Conservation (phyloP, 2,888 invertebrate genomes). For the Vandiemenella viatica region DNA sequence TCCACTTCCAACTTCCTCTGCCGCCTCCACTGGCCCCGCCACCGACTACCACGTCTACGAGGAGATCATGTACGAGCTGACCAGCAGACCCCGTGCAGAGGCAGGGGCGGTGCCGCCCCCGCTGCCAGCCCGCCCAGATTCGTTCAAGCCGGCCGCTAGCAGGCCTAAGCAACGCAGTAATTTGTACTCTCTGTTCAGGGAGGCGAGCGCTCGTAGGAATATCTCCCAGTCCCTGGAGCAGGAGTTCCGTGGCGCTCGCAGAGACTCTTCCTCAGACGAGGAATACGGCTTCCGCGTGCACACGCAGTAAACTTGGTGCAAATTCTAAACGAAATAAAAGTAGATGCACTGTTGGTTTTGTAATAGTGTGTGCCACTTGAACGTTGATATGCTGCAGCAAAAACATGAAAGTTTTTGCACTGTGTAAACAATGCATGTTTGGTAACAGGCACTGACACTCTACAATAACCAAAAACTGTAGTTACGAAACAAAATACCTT, state of each 20-base stretch:
- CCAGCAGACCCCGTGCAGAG: conserved; percentile 10
- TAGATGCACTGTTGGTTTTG: too few species aligned
- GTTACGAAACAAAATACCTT: too few species aligned
- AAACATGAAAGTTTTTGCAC: too few species aligned
- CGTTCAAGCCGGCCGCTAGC: conserved; percentile 12
- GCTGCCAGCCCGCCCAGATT: conserved; percentile 19
- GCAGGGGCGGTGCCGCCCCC: conserved; percentile 21
- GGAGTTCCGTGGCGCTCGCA: conserved; percentile 16
- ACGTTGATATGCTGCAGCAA: too few species aligned
- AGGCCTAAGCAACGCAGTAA: conserved; percentile 22
- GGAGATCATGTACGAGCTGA: conserved; percentile 23
- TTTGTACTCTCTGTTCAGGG: conserved; percentile 23
- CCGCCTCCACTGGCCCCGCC: neutral
- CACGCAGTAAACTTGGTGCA: too few species aligned
- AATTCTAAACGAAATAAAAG: too few species aligned
- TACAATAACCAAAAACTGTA: too few species aligned
- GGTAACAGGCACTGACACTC: too few species aligned
- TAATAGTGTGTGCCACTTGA: too few species aligned
- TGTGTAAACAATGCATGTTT: too few species aligned
- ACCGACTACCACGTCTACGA: conserved; percentile 24
- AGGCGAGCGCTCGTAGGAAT: conserved; percentile 20
- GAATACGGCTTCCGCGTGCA: conserved; percentile 20
- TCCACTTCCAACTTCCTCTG: conserved; percentile 10
- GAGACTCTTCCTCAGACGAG: conserved; percentile 13
- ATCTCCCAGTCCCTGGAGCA: conserved; percentile 22